A percentile compares a stretch with the other conserved stretches of the same genome.
Conservation (phyloP, 2,888 invertebrate genomes). For the Psylliodes chrysocephalus region DNA sequence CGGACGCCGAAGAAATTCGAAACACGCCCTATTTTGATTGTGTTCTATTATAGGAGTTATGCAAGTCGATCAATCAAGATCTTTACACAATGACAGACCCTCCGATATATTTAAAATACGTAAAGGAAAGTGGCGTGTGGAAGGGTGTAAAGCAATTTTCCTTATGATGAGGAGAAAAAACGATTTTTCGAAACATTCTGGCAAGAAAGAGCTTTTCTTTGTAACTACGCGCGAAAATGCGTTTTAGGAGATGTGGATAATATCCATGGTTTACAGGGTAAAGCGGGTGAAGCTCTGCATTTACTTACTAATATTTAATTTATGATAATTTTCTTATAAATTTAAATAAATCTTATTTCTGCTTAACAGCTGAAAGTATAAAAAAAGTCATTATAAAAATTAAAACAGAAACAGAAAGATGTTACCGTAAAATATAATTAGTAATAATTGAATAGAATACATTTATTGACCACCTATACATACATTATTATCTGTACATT, state of each 20-base stretch:
- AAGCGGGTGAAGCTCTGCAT: too few species aligned
- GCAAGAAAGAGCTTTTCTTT: slow-evolving; percentile 5
- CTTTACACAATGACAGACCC: slow-evolving; percentile 31
- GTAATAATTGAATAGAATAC: too few species aligned
- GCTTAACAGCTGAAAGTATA: too few species aligned
- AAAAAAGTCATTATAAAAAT: too few species aligned
- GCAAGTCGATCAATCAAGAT: slow-evolving; percentile 33
- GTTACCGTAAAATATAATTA: too few species aligned
- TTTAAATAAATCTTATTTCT: too few species aligned
- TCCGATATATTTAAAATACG: slow-evolving; percentile 30
- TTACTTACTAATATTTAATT: too few species aligned
- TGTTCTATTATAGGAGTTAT: slow-evolving; percentile 25
- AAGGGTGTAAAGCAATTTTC: slow-evolving; percentile 33
- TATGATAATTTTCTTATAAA: too few species aligned
- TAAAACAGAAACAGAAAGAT: too few species aligned
- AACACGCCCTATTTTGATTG: slow-evolving; percentile 29
- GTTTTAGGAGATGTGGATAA: neutral
- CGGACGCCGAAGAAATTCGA: slow-evolving; percentile 8
- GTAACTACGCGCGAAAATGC: slow-evolving; percentile 2
- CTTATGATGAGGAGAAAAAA: slow-evolving; percentile 26
- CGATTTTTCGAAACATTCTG: slow-evolving; percentile 24
- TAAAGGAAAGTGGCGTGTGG: slow-evolving; percentile 21
- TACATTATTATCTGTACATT: too few species aligned
- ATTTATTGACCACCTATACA: too few species aligned
- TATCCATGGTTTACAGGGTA: neutral